These are phyloP conservation scores for Nomada lathburiana DNA, from an alignment of 2,888 invertebrate genomes.

Conservation along the genomic window DNA sequence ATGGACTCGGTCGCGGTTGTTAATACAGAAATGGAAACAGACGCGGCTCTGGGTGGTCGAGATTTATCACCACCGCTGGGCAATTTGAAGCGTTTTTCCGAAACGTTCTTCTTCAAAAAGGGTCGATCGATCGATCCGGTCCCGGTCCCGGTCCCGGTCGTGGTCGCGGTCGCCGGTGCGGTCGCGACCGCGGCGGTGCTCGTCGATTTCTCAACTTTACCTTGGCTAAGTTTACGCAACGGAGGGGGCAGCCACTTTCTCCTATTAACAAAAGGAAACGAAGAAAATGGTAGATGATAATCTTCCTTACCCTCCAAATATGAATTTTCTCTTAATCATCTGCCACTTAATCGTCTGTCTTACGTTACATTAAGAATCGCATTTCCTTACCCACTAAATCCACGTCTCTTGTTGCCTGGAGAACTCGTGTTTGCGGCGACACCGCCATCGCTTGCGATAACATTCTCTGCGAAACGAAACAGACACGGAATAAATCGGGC, in stretches of 20 bases:
- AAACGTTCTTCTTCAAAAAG: conserved; percentile 90
- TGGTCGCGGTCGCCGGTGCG: neutral
- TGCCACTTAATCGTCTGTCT: no score
- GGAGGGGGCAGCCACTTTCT: conserved; percentile 93
- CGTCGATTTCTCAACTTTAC: conserved; percentile 90
- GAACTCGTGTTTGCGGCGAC: conserved; percentile 89
- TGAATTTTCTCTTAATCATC: no score
- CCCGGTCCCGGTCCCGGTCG: conserved; percentile 6
- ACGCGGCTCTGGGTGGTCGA: conserved; percentile 51
- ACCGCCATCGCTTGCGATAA: conserved; percentile 87
- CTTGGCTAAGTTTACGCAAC: conserved; percentile 92
- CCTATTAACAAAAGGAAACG: conserved; percentile 83
- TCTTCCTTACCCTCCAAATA: neutral
- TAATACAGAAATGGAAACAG: conserved; percentile 53
- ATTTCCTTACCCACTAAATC: conserved; percentile 91
- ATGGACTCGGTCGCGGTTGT: conserved; percentile 36
- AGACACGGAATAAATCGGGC: neutral
- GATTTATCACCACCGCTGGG: conserved; percentile 78
- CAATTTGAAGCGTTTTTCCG: conserved; percentile 94
- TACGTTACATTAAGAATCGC: neutral
- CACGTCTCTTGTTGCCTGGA: conserved; percentile 93
- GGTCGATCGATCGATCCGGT: conserved; percentile 79
- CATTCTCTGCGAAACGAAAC: conserved; percentile 86
- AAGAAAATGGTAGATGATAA: neutral
- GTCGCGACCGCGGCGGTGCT: conserved; percentile 25